Evolutionary conservation across 2,113 vertebrate genomes (phyloP).

Genomic region (Erpornis zantholeuca): DNA sequence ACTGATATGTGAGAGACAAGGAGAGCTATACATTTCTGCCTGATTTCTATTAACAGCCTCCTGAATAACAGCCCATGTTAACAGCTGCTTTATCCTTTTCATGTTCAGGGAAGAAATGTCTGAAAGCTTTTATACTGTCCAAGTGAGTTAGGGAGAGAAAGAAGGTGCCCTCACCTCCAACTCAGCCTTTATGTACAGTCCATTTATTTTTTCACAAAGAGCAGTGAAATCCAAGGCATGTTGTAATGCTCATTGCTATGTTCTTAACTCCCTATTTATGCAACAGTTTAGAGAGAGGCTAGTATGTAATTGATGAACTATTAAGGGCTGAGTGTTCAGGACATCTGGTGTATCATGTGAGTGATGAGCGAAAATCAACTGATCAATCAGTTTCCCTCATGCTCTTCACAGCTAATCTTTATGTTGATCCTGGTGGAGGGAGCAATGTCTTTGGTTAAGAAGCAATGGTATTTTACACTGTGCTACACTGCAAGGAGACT

Average conservation of each 20-base stretch:
- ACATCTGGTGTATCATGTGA: accelerated
- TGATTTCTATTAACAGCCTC: conserved; percentile 10
- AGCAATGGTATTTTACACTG: background rate
- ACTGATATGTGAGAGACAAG: background rate
- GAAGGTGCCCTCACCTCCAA: background rate
- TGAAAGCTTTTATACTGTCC: conserved; percentile 20
- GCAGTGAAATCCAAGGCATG: background rate
- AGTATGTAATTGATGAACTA: background rate
- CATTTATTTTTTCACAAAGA: background rate
- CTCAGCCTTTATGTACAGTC: background rate
- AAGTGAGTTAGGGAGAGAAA: background rate
- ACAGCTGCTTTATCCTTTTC: conserved; percentile 24
- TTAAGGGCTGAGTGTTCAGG: background rate
- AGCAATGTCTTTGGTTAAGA: background rate
- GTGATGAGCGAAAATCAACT: background rate
- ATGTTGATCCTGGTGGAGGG: background rate
- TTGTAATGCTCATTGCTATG: background rate
- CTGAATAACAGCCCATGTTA: background rate
- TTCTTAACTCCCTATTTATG: conserved; percentile 7
- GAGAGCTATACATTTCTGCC: background rate
- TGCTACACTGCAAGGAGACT: background rate
- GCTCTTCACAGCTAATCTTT: background rate
- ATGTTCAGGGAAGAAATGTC: background rate
- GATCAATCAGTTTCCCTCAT: background rate
- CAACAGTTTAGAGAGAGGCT: background rate